Evolutionary conservation across 2,888 invertebrate species (phyloP), one percentile per base, ranked within the genome.

Genomic region (Keiferia lycopersicella): DNA sequence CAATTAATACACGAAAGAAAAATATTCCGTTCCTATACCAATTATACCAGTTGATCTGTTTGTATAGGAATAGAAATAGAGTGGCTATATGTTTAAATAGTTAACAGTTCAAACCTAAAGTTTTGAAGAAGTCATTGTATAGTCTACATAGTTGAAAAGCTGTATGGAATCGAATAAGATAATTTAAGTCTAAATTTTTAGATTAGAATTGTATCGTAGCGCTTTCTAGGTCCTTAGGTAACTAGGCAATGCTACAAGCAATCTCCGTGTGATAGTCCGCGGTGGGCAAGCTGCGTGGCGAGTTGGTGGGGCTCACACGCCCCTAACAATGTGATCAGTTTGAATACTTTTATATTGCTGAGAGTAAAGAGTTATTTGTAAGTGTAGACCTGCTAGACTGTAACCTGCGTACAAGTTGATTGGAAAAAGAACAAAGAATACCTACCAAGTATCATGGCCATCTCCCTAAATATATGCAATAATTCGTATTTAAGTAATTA

Each of bases 321-420:
- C 90, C 91, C 91, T 90, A 89, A 86, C 81, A 83, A 83, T 91
- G 90, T 91, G 91, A 91, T 91, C 88, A 83, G 88, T 90, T 91
- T 91, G 86, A 91, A 88, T 91, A 91, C 89, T 91, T 91, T 91
- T 91, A 90, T 90, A 90, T 86, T 88, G 87, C 88, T 84, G 87
- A 84, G 87, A 82, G 80, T 85, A 83, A 83, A 84, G 78, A 82
- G 82, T 84, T 88, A 87, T 82, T 86, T 81, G 84, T 89, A 91
- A 90, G 89, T 78, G 79, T 91, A 91, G 91, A 89, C 83, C 79
- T 88, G 91, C 90, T 91, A 91, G 91, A 87, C 78, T 87, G 81
- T 85, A 83, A 81, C 76, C 80, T 87, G 88, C 84, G 87, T 84
- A 82, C 78, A 78, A 71, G 69, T 85, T 86, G 89, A 88, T 91